A percentile compares a stretch with the other conserved stretches of the same genome.
phyloP scores from a whole-genome alignment of 2,113 vertebrate species.

The Regulus satrapa region DNA sequence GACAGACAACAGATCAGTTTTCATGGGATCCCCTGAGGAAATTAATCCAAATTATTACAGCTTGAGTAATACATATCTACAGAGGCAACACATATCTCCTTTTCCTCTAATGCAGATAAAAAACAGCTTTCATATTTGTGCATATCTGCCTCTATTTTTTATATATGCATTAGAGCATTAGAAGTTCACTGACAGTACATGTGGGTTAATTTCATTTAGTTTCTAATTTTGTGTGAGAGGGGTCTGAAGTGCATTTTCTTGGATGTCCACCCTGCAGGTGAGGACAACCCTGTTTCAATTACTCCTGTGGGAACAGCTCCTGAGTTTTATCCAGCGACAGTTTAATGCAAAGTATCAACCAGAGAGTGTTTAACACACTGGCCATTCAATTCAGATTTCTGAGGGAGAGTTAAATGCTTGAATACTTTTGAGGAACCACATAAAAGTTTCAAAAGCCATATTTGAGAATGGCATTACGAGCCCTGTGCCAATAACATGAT shows the following conservation, averaged over 20 bases:
- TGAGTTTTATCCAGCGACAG: background rate
- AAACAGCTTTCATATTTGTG: background rate
- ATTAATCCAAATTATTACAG: background rate
- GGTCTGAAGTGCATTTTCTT: background rate
- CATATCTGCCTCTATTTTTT: background rate
- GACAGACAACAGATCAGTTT: background rate
- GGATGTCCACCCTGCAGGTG: background rate
- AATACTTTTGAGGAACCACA: background rate
- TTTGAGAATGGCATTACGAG: background rate
- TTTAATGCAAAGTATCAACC: background rate
- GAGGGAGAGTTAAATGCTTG: background rate
- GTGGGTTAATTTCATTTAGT: background rate
- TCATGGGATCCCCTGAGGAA: background rate
- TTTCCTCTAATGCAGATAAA: background rate
- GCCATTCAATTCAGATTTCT: background rate
- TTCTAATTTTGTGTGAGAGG: background rate
- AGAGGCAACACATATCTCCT: background rate
- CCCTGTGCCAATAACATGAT: background rate
- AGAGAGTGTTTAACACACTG: background rate
- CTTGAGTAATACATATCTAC: background rate
- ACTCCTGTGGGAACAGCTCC: background rate
- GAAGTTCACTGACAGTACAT: background rate
- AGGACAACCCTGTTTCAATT: background rate
- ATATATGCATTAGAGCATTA: background rate
- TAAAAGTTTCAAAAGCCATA: background rate